These are phyloP conservation scores for Lampris megalopsis DNA, from an alignment of 2,113 vertebrate species.

Conservation along the genomic window DNA sequence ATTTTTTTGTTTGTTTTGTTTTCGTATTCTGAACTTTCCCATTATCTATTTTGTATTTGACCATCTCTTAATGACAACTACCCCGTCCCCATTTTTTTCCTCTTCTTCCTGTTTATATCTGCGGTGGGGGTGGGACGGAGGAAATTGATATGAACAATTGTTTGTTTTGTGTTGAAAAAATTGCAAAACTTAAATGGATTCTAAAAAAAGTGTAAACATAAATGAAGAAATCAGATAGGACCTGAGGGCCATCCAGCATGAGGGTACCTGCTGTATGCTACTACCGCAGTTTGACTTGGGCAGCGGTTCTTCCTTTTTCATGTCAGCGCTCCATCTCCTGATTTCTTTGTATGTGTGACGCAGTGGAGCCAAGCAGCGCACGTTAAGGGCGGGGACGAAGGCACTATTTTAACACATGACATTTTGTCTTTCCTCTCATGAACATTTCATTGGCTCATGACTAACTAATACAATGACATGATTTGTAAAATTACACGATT, in stretches of 20 bases:
- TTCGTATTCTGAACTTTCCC: no score
- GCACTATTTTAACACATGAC: neutral
- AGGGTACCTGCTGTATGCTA: neutral
- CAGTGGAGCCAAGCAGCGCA: constrained; percentile 9
- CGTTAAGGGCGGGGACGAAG: constrained; percentile 10
- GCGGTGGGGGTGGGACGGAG: no score
- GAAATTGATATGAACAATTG: no score
- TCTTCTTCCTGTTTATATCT: neutral
- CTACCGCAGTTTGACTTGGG: neutral
- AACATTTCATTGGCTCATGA: constrained; percentile 39
- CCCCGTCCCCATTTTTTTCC: neutral
- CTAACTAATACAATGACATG: constrained; percentile 19
- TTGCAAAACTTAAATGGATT: no score
- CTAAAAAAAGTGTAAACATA: no score
- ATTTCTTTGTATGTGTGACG: constrained; percentile 26
- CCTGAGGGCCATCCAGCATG: no score
- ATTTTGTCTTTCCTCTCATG: constrained; percentile 4
- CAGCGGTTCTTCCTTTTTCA: neutral
- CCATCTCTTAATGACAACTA: no score
- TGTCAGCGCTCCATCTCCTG: neutral
- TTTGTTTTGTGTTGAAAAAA: no score
- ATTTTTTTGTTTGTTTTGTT: no score
- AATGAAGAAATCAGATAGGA: no score
- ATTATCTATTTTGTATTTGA: no score
- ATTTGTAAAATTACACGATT: constrained; percentile 44